Base-by-base conservation (phyloP, 2,797 vertebrate species). In the Spinus pinus region DNA sequence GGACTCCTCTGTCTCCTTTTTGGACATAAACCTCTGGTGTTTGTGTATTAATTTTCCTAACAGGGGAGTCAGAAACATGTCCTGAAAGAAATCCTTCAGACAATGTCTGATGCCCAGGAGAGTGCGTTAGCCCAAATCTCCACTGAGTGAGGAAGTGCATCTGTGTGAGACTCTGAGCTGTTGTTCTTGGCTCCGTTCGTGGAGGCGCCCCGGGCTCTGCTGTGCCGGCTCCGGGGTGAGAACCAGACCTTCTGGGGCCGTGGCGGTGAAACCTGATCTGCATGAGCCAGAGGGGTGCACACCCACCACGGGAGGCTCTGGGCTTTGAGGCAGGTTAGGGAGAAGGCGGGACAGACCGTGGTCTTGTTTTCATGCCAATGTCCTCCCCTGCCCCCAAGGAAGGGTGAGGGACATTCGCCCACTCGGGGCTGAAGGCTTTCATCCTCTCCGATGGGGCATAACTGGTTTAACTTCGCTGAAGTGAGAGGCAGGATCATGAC, bases 91-190 rank as follows among this genome's bases (percentile, higher is more conserved):
- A 61, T 24, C 7, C 6, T 53, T 41, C 30, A 6, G 19, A 30
- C 18, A 16, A 12, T 5, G 6, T 53, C 17, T 46, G 62, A 24
- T n/a, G 47, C 15, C 3, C 18, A 8, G 47, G 69, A 58, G 69
- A 47, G 25, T 5, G 7, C 30, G 4, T 6, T 61, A 13, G 19
- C 25, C 30, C 6, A 13, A 53, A 53, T 20, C 21, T 41, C 6
- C 22, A 0, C 21, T 11, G 61, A 2, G 7, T 10, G 14, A 4
- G 0, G 3, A 17, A 42, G 33, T 4, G 30, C 58, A 20, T 2
- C 22, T 8, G 22, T 23, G 51, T 11, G 49, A 11, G 22, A 57
- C 3, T 3, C 51, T 1, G 53, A 39, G 23, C 2, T 10, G 37
- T 16, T 5, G 18, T 4, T 4, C 11, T 6, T 14, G 50, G 1